Evolutionary conservation across 2,113 vertebrate species (phyloP), one percentile per base, ranked within the genome.

Genomic region (Mesocricetus auratus): DNA sequence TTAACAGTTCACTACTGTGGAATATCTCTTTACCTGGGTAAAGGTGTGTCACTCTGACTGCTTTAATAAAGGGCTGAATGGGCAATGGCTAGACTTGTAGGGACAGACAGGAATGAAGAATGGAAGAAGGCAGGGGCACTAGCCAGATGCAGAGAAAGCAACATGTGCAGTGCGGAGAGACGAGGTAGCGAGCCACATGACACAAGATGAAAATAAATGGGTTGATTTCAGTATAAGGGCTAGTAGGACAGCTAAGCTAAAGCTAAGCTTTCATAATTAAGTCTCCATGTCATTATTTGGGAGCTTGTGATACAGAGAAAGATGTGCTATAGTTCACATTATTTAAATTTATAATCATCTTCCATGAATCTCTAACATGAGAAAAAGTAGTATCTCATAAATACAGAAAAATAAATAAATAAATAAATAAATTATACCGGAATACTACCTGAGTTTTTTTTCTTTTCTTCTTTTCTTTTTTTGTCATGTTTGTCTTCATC

Each of bases 401-500:
- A 68, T 47, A 86, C 90, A 89, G 92, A 56, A 73, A 47, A 71
- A 36, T n/a, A 66, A 86, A 74, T 31, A 53, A 5, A 36, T 0
- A 62, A 42, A 83, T n/a, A 93, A 88, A 90, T 50, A 1, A 62
- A 79, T 82, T 64, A 86, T 8, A 94, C 36, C 17, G 97, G 45
- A 91, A 95, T 94, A 96, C 69, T 39, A 98, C 73, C 92, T 93
- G 96, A 93, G 69, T 81, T 88, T 19, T 94, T 82, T 92, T 60
- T 95, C 71, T 94, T 95, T 96, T 95, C 95, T 96, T 56, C 95
- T 68, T 90, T 71, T 75, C 33, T 93, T 94, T 96, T 96, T 88
- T 97, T 94, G 85, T 98, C 98, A 87, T 58, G 96, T 78, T 99
- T 98, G 16, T 98, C 98, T 93, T 98, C 98, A 85, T 97, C 97